Conservation (phyloP, 2,113 vertebrate species). For the Catharus fuscescens region DNA sequence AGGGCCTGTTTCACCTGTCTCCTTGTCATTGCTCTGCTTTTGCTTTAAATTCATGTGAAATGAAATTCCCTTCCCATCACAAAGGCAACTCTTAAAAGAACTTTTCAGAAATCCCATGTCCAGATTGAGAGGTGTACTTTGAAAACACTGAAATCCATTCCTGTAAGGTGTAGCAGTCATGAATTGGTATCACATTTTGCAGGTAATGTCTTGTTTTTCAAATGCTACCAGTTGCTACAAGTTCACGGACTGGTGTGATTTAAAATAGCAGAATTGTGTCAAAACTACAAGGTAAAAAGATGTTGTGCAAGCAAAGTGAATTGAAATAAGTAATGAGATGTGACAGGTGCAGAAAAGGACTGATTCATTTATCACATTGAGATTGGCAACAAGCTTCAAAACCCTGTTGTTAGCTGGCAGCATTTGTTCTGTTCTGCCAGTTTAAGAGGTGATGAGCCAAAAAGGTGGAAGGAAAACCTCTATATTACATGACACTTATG, state of each 20-base stretch:
- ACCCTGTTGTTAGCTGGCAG: constrained; percentile 16
- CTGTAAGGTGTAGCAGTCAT: background rate
- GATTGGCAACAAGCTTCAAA: constrained; percentile 37
- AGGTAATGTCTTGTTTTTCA: constrained; percentile 1
- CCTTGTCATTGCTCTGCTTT: background rate
- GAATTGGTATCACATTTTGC: background rate
- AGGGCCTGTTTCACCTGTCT: background rate
- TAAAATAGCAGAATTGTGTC: background rate
- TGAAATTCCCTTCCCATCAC: background rate
- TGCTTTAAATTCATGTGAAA: background rate
- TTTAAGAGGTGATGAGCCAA: background rate
- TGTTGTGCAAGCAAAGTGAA: background rate
- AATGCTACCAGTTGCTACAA: background rate
- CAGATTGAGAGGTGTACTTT: background rate
- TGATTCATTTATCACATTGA: background rate
- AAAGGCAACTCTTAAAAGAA: background rate
- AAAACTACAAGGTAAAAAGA: background rate
- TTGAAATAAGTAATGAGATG: constrained; percentile 30
- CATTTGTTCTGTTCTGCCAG: constrained; percentile 26
- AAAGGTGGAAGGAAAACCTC: background rate
- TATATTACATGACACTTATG: background rate
- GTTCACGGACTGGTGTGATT: background rate
- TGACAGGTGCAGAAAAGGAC: constrained; percentile 48
- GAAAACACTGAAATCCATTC: background rate
- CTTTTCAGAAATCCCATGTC: background rate